Evolutionary conservation across 2,113 vertebrate species (phyloP).

Genomic region (Cryptomyrus ogoouensis): DNA sequence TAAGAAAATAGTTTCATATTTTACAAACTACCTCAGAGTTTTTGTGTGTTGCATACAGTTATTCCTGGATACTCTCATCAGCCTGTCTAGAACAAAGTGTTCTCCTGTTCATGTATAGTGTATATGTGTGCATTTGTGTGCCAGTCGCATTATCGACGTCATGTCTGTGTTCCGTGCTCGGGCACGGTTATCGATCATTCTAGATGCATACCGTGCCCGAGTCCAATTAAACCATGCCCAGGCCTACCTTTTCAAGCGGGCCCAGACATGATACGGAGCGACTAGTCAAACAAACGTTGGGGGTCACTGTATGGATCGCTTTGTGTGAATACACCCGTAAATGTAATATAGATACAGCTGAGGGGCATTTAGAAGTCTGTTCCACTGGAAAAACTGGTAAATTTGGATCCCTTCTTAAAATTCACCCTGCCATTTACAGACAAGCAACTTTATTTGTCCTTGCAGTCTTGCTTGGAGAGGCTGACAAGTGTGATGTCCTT

Average conservation of each 20-base stretch:
- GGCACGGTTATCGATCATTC: not conserved
- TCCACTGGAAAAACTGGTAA: not conserved
- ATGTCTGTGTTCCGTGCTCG: not conserved
- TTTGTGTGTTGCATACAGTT: not conserved
- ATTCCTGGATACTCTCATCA: not conserved
- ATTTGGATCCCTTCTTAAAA: constrained; percentile 9
- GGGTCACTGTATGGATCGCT: not conserved
- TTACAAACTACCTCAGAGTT: not conserved
- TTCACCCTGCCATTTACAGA: constrained; percentile 22
- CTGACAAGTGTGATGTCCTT: constrained; percentile 61
- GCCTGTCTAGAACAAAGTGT: not conserved
- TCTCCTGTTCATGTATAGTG: not conserved
- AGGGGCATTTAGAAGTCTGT: not conserved
- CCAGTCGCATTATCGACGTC: not conserved
- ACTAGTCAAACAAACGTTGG: not conserved
- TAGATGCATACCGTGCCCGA: not conserved
- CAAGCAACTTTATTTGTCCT: constrained; percentile 55
- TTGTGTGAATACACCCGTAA: not conserved
- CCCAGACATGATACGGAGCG: not conserved
- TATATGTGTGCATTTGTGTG: not conserved
- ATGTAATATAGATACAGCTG: not conserved
- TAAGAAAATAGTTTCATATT: not conserved
- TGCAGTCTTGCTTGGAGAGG: constrained; percentile 43
- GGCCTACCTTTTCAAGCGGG: not conserved
- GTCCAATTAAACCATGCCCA: not conserved